Base-by-base conservation (phyloP, 2,113 vertebrate species). In the Tinamus guttatus region DNA sequence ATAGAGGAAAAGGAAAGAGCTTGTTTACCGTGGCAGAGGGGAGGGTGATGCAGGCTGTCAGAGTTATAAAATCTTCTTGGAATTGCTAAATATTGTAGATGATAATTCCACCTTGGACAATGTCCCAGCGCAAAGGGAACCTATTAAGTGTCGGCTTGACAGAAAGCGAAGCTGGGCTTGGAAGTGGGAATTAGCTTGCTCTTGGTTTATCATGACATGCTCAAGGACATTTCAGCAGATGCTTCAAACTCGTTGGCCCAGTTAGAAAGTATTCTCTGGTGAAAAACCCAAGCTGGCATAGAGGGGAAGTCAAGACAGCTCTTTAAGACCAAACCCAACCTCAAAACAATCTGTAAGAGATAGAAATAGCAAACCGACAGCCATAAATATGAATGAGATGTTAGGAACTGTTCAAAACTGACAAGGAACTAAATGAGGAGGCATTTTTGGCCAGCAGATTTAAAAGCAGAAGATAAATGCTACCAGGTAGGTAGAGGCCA, bases 21-120 rank as follows among this genome's bases (percentile, higher is more conserved):
- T 0, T 93, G 87, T 95, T 94, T 95, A 93, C 81, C 62, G 45
- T 87, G 87, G 90, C 92, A 95, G 62, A 65, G 78, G 67, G 24
- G n/a, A 89, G 74, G 36, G 45, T 76, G 80, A 94, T 63, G 95
- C 45, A 85, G 83, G 7, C 91, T 82, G 94, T 93, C 87, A 85
- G 92, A 78, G 84, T 89, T 78, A 84, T 52, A 91, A 91, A 81
- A 81, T 93, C 83, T 70, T 94, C 69, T 91, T 67, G 45, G 85
- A 93, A 89, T 45, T 71, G 60, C 74, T 84, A 32, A 74, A 67
- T 18, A 47, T 49, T 87, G 8, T 2, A 67, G 92, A 52, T 4
- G 12, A 56, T 51, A 87, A 85, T 89, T 89, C 85, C 70, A 59
- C 78, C 79, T 91, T 16, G 3, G 85, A 81, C 89, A 71, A 60